Evolutionary conservation across 2,797 vertebrate species (phyloP), one percentile per base, ranked within the genome.

Genomic region (Tapera naevia): DNA sequence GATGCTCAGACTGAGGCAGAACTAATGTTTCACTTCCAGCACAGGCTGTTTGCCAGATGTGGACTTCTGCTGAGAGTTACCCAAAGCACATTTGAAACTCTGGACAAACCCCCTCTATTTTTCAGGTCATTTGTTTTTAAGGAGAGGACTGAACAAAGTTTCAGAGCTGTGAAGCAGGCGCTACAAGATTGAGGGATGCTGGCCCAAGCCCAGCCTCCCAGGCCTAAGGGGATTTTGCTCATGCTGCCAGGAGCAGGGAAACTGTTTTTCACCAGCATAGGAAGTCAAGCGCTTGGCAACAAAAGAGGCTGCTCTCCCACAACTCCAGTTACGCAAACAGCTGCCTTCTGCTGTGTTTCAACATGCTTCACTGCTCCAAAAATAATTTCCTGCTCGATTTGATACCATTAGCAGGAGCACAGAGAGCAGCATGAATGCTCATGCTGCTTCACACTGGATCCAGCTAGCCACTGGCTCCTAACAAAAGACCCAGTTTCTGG

Each of bases 381-480:
- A 97, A 96, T 96, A 96, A 97, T 97, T 97, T 97, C 95, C 96
- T 96, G 93, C 86, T 78, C 87, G 95, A 90, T 94, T 89, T 96
- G 93, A 94, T 91, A 96, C 54, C 81, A 93, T 88, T 94, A 89
- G 78, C 93, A 87, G 94, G 51, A 94, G 83, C 78, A 33, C 7
- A n/a, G 87, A 56, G 66, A 1, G 0, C 87, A 73, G 85, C 32
- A 27, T 0, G 11, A 90, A 80, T 0, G 0, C 35, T 14, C 57
- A 60, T 13, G 33, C 82, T 0, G 5, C 64, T 65, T 72, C 72
- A 35, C 0, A 0, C 84, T 39, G 74, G 83, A 58, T 82, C 67
- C 41, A 78, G 70, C 67, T 50, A 94, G 65, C 39, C 73, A 32
- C 73, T 5, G 54, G 14, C 11, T 41, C 73, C 78, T 80, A 82